These are phyloP conservation scores for Centropristis striata DNA, from an alignment of 2,113 vertebrate species.

Conservation along the genomic window DNA sequence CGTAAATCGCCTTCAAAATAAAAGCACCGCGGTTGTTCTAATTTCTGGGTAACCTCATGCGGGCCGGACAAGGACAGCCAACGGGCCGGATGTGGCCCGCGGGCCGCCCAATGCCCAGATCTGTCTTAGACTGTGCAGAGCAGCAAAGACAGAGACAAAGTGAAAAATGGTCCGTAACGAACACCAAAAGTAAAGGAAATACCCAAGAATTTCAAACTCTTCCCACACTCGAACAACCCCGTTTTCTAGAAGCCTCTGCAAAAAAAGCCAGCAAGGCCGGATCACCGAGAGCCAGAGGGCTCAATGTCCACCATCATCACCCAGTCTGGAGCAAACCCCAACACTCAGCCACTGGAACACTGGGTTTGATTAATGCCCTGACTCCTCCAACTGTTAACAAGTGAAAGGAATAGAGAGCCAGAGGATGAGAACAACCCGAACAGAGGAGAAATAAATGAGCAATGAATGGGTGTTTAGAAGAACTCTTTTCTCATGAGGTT, in stretches of 20 bases:
- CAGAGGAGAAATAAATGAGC: slow-evolving; percentile 44
- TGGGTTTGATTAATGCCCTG: slow-evolving; percentile 58
- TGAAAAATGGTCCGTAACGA: slow-evolving; percentile 16
- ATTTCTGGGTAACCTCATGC: too few relatives aligned
- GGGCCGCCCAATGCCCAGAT: too few relatives aligned
- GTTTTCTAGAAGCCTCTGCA: slow-evolving; percentile 18
- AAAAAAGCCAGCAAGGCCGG: slow-evolving; percentile 27
- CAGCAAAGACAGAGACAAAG: slow-evolving; percentile 29
- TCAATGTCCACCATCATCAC: slow-evolving; percentile 42
- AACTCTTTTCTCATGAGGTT: slow-evolving; percentile 32
- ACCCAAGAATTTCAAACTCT: slow-evolving; percentile 40
- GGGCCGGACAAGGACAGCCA: too few relatives aligned
- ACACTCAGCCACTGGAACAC: slow-evolving; percentile 45
- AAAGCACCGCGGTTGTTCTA: too few relatives aligned
- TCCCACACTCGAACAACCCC: slow-evolving; percentile 43
- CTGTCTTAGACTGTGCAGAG: slow-evolving; percentile 35
- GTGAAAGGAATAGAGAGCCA: slow-evolving; percentile 24
- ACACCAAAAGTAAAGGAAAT: slow-evolving; percentile 22
- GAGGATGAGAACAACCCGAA: slow-evolving; percentile 35
- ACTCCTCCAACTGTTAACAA: slow-evolving; percentile 39
- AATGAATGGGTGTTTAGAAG: slow-evolving; percentile 38
- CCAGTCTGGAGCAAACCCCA: slow-evolving; percentile 42
- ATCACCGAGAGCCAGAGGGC: slow-evolving; percentile 41
- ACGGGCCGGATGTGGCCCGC: too few relatives aligned
- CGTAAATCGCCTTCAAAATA: too few relatives aligned